Base-by-base conservation (phyloP, 1,140 invertebrate species). In the Campoletis sonorensis region DNA sequence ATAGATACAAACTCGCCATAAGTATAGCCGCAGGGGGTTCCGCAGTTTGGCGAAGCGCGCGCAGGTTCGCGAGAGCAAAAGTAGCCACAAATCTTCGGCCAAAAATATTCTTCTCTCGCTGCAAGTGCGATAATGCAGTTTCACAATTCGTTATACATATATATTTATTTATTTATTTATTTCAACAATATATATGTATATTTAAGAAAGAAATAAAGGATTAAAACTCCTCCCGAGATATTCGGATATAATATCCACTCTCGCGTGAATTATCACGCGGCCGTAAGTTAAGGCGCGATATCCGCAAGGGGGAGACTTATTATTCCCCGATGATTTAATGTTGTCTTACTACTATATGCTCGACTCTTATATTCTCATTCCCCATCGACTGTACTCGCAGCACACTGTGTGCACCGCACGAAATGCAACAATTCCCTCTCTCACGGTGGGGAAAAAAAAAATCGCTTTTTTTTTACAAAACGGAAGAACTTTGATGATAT, bases 181-280 rank as follows among this genome's bases (percentile, higher is more conserved):
- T 54, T 54, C 51, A 54, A 1, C 18, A 21, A 45, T 45, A 45
- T 58, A 45, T 45, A 45, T 45, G 40, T 45, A 45, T 45, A 45
- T 45, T 11, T 5, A 5, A 11, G 40, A 27, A 26, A 26, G 13
- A 87, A 89, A 88, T 87, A 88, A 87, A 87, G 88, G 87, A 90
- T 88, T 88, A 86, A 87, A 67, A 78, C 75, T 61, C 27, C 67
- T 70, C 67, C 67, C 82, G 85, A 64, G 79, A 84, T 85, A 87
- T 87, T 86, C 82, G 83, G 80, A 86, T 86, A 84, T 79, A 81
- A 58, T 84, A 88, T 88, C 83, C 84, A 85, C 83, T 83, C 84
- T 85, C 81, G 61, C n/a, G 84, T 88, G 86, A 89, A 87, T 89
- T 89, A 90, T 89, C 86, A 86, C 88, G 79, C 82, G 82, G 83